A percentile compares a stretch with the other conserved stretches of the same genome.
phyloP scores from a whole-genome alignment of 2,888 invertebrate species.

The Zaprionus obscuricornis region DNA sequence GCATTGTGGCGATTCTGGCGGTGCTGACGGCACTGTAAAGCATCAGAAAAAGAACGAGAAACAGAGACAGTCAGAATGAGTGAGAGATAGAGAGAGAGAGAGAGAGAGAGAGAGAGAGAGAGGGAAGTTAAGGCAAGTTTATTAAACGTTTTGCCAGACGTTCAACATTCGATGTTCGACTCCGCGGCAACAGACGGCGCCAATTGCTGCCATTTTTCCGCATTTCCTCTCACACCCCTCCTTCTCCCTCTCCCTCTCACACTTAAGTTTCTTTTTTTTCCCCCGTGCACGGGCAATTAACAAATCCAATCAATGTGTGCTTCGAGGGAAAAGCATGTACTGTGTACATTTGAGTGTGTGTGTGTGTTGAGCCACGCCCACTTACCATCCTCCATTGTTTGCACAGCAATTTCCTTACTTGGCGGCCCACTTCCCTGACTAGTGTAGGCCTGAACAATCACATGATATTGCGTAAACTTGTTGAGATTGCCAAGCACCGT shows the following conservation, averaged over 20 bases:
- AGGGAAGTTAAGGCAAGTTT: slow-evolving; percentile 31
- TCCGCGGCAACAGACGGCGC: slow-evolving; percentile 15
- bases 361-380: too few relatives aligned
- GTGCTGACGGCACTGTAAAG: slow-evolving; percentile 91
- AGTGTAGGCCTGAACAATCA: slow-evolving; percentile 94
- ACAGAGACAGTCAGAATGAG: background rate
- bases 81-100: background rate
- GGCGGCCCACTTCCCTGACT: slow-evolving; percentile 93
- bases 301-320: slow-evolving; percentile 73
- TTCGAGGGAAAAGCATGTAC: background rate
- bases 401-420: slow-evolving; percentile 90
- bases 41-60: background rate
- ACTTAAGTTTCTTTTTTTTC: too few relatives aligned
- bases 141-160: slow-evolving; percentile 55
- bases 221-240: slow-evolving; percentile 1
- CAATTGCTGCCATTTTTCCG: background rate
- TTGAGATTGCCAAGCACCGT: slow-evolving; percentile 88
- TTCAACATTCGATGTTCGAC: too few relatives aligned
- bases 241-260: slow-evolving; percentile 25
- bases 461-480: slow-evolving; percentile 91
- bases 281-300: slow-evolving; percentile 72
- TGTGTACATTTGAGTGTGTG: too few relatives aligned
- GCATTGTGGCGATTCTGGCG: slow-evolving; percentile 92
- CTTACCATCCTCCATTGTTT: slow-evolving; percentile 93
- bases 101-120: background rate